Percentiles rank a stretch among this genome's conserved stretches.
Evolutionary conservation across 2,113 vertebrate species (phyloP).

Genomic region (Sapajus apella): DNA sequence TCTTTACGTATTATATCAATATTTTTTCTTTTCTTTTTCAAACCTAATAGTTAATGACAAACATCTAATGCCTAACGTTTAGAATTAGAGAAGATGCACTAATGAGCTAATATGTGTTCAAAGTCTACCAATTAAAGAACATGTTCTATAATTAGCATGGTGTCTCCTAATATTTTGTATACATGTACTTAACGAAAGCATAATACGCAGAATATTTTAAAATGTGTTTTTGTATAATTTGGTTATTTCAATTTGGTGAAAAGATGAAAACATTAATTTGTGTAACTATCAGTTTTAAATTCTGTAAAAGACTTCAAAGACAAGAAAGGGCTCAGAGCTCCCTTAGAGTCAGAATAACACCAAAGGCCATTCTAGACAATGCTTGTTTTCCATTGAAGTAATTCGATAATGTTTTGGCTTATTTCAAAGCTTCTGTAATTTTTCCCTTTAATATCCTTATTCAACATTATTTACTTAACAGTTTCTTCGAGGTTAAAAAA

Average conservation of each 20-base stretch:
- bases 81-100: background rate
- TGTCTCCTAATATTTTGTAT: background rate
- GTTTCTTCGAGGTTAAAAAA: background rate
- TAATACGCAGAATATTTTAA: background rate
- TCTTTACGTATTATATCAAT: background rate
- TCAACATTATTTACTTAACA: background rate
- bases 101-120: background rate
- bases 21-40: constrained; percentile 7
- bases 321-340: background rate
- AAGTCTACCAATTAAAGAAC: background rate
- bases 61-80: background rate
- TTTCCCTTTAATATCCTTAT: background rate
- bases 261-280: background rate
- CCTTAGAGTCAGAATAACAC: background rate
- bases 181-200: background rate
- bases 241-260: background rate
- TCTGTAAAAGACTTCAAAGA: background rate
- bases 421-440: background rate
- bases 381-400: background rate
- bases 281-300: background rate
- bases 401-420: background rate
- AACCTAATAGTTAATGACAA: background rate
- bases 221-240: background rate
- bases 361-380: background rate
- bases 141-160: background rate